Conservation (phyloP, 2,797 vertebrate species). For the Chelonia mydas region DNA sequence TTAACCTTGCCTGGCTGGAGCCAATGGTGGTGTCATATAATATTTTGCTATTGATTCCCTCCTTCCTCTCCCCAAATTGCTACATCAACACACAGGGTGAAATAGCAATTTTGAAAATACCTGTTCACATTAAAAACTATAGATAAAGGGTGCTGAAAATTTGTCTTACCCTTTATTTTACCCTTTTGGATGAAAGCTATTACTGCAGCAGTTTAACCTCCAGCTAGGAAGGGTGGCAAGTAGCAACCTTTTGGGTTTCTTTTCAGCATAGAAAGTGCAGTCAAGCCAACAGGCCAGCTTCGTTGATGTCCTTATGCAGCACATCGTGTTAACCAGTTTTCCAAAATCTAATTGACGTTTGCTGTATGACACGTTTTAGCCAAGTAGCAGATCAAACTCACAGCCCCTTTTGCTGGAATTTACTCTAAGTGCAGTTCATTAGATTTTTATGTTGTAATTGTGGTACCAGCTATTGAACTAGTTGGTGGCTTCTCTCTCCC, state of each 20-base stretch:
- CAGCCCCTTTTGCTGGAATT: conserved; percentile 42
- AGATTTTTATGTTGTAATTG: conserved; percentile 14
- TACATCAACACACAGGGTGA: conserved; percentile 27
- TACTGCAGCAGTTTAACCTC: conserved; percentile 60
- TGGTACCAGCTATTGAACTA: conserved; percentile 33
- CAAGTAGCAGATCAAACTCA: conserved; percentile 21
- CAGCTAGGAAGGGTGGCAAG: conserved; percentile 51
- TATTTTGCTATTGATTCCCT: conserved; percentile 60
- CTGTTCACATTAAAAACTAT: conserved; percentile 61
- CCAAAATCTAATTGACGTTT: conserved; percentile 56
- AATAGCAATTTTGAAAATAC: conserved; percentile 69
- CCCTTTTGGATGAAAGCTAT: conserved; percentile 24
- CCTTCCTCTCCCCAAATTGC: conserved; percentile 32
- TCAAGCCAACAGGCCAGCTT: neutral
- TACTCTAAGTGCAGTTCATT: conserved; percentile 20
- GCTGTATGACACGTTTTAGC: conserved; percentile 20
- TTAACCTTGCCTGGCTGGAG: conserved; percentile 53
- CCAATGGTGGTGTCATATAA: neutral
- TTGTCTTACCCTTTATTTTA: conserved; percentile 58
- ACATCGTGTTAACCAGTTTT: neutral
- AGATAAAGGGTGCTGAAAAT: conserved; percentile 43
- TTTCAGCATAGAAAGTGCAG: neutral
- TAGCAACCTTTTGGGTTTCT: conserved; percentile 15
- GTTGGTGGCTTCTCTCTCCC: neutral
- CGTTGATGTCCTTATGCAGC: neutral